phyloP scores from a whole-genome alignment of 1,140 invertebrate species.

The Cotesia glomerata region DNA sequence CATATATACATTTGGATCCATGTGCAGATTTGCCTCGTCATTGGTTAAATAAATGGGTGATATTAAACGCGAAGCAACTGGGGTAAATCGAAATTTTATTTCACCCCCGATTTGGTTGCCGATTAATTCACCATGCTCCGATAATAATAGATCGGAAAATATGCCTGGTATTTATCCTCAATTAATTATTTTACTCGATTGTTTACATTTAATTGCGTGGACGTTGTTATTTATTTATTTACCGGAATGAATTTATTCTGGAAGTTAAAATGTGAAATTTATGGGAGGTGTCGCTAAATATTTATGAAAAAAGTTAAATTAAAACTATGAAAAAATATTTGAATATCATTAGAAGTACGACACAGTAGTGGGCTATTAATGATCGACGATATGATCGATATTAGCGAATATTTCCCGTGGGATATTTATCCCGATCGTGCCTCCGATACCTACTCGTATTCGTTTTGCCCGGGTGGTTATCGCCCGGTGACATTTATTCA shows the following conservation, averaged over 20 bases:
- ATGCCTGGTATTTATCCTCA: constrained; percentile 13
- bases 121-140: not conserved
- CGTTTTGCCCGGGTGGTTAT: constrained; percentile 20
- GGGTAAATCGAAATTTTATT: constrained; percentile 28
- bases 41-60: not conserved
- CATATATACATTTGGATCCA: constrained; percentile 10
- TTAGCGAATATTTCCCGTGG: constrained; percentile 27
- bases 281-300: too few species aligned
- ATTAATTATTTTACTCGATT: not conserved
- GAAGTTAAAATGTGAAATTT: not conserved
- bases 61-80: constrained; percentile 9
- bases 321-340: not conserved
- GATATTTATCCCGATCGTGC: constrained; percentile 24
- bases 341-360: not conserved
- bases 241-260: not conserved
- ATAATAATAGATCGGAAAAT: constrained; percentile 30
- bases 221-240: not conserved
- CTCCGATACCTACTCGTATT: constrained; percentile 27
- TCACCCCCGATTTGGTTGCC: constrained; percentile 16
- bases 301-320: too few species aligned
- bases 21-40: too few species aligned
- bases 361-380: constrained; percentile 17
- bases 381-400: constrained; percentile 28
- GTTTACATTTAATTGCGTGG: not conserved
- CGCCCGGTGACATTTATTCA: constrained; percentile 32